phyloP scores from a whole-genome alignment of 2,113 vertebrate genomes.

The Barbus barbus region DNA sequence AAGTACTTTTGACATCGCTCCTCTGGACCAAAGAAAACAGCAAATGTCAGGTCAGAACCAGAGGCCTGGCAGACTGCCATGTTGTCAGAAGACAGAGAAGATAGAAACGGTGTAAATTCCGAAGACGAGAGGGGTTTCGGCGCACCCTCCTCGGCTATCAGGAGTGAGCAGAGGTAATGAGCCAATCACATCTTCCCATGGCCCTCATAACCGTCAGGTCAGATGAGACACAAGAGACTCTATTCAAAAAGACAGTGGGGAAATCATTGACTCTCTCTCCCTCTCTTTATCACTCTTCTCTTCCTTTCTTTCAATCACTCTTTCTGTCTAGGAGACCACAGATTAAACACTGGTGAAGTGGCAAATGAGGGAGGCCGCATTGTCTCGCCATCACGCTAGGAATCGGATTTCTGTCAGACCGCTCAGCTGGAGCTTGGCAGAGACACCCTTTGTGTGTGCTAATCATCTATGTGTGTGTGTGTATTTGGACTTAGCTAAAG shows the following conservation, averaged over 20 bases:
- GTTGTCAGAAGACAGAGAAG: slow-evolving; percentile 27
- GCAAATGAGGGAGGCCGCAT: slow-evolving; percentile 60
- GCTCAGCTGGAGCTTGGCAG: slow-evolving; percentile 27
- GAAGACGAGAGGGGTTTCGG: slow-evolving; percentile 19
- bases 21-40: background rate
- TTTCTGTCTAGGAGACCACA: slow-evolving; percentile 45
- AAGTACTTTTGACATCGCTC: background rate
- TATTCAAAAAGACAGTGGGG: slow-evolving; percentile 64
- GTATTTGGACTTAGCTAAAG: background rate
- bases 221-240: slow-evolving; percentile 70
- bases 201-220: slow-evolving; percentile 72
- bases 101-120: slow-evolving; percentile 39
- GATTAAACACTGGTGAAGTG: slow-evolving; percentile 61
- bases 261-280: slow-evolving; percentile 63
- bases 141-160: slow-evolving; percentile 56
- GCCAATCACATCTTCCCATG: slow-evolving; percentile 71
- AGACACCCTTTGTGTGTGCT: slow-evolving; percentile 22
- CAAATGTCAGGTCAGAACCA: background rate
- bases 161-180: slow-evolving; percentile 71
- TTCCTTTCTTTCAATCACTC: slow-evolving; percentile 43
- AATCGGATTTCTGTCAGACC: slow-evolving; percentile 54
- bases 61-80: slow-evolving; percentile 60
- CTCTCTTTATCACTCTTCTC: slow-evolving; percentile 17
- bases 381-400: slow-evolving; percentile 53
- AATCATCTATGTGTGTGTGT: background rate